Evolutionary conservation across 1,140 invertebrate species (phyloP), one percentile per base, ranked within the genome.

Genomic region (Apocrypta bakeri): DNA sequence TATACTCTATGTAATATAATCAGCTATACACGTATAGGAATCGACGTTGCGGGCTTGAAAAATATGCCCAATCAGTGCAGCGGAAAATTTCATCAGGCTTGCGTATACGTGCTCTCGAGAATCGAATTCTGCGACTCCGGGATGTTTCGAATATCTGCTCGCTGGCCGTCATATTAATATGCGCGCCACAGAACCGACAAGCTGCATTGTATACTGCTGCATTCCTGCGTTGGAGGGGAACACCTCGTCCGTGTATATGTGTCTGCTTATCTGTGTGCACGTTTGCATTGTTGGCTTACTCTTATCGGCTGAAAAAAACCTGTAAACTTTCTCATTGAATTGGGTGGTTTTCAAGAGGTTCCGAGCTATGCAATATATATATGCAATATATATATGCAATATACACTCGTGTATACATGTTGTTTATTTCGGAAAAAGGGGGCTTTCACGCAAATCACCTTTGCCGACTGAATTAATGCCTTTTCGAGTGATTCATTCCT

Each of bases 401-500:
- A n/a, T n/a, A n/a, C n/a, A n/a, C n/a, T n/a, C n/a, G 73, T 29
- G 33, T n/a, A 21, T 40, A 24, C 75, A 33, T n/a, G 27, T 63
- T 27, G 64, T 64, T 77, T 78, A 78, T 77, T 71, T 61, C 17
- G 31, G 4, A 37, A 61, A 61, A 80, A 72, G 31, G 33, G 33
- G 33, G 48, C 31, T 79, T 80, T 73, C 69, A 72, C 48, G n/a
- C 78, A 73, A 73, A 72, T 72, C 42, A 72, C 29, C 29, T 33
- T 37, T 9, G 33, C 33, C 21, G 21, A 68, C 33, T 68, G 37
- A 73, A 79, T 64, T 74, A 79, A 79, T 79, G 71, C 27, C 61
- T 69, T 64, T 48, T 42, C 74, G 61, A 74, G 74, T 83, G 84
- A 85, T 83, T 85, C 82, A 83, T 85, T 79, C 82, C 79, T 76